Evolutionary conservation across 2,113 vertebrate genomes (phyloP), one percentile per base, ranked within the genome.

Genomic region (Campylomormyrus tamandua): DNA sequence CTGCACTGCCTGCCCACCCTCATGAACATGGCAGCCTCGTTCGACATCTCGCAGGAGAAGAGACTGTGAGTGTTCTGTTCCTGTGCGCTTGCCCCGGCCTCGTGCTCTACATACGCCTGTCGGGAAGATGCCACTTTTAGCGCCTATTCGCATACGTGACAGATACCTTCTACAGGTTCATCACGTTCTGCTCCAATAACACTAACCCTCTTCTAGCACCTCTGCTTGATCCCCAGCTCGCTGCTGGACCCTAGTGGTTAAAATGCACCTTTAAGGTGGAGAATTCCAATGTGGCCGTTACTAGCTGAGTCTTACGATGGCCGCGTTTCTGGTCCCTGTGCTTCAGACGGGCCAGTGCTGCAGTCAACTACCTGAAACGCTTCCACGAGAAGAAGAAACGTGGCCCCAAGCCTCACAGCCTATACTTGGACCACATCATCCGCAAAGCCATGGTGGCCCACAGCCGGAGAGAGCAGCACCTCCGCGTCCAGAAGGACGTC

Each of bases 311-410:
- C 74, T 77, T 77, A 35, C 13, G 4, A 17, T 42, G 27, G 74
- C 74, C 35, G 2, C 5, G 9, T 17, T 17, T 0, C 2, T 42
- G 89, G 91, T 46, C 93, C 93, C 7, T 19, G 90, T 93, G 87
- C 91, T 91, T 74, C 93, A 99, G 98, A 86, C 96, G 97, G 89
- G 98, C 98, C 9, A 99, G 98, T 93, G 98, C 97, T 1, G 98
- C 98, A 0, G 96, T 99, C 31, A 99, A 98, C 94, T 98, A 97
- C 93, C 95, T 99, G 92, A 99, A 99, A 93, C 97, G 97, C 87
- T 99, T 99, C 93, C 98, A 99, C 0, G 98, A 99, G 94, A 98
- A 98, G 96, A 99, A 99, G 95, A 99, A 98, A 94, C 97, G 96
- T 92, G 98, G 98, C 70, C 95, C 97, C 90, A 99, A 98, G 91